These are phyloP conservation scores for Coenonympha glycerion DNA, from an alignment of 2,888 invertebrate species.

Conservation along the genomic window DNA sequence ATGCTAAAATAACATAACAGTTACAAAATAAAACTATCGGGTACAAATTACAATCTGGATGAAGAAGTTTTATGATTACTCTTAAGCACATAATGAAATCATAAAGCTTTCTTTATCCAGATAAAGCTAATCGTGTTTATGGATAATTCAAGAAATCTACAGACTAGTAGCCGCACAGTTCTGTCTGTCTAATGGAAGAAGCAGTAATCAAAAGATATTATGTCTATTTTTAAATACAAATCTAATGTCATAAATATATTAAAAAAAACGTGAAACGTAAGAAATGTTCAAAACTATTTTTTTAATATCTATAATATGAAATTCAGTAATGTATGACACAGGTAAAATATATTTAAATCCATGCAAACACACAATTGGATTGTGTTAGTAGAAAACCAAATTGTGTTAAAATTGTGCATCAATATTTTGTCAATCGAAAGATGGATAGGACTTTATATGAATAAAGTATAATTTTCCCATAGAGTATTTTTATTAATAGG, in stretches of 20 bases:
- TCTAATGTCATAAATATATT: too few relatives aligned
- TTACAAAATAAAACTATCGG: too few relatives aligned
- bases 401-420: conserved; percentile 14
- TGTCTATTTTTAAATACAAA: too few relatives aligned
- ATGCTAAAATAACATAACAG: background rate
- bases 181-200: background rate
- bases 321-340: too few relatives aligned
- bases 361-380: conserved; percentile 27
- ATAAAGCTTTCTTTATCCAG: background rate
- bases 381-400: conserved; percentile 24
- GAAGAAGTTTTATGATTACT: too few relatives aligned
- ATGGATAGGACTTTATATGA: too few relatives aligned
- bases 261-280: too few relatives aligned
- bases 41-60: too few relatives aligned
- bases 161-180: background rate
- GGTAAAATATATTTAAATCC: conserved; percentile 24
- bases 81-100: too few relatives aligned
- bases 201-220: background rate
- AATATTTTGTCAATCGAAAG: conserved; percentile 9
- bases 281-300: background rate
- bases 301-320: background rate
- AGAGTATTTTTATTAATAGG: conserved; percentile 8
- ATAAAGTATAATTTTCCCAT: background rate
- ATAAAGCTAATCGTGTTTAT: background rate
- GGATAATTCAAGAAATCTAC: background rate